Base-by-base conservation (phyloP, 2,113 vertebrate genomes). In the Tilapia sparmanii region DNA sequence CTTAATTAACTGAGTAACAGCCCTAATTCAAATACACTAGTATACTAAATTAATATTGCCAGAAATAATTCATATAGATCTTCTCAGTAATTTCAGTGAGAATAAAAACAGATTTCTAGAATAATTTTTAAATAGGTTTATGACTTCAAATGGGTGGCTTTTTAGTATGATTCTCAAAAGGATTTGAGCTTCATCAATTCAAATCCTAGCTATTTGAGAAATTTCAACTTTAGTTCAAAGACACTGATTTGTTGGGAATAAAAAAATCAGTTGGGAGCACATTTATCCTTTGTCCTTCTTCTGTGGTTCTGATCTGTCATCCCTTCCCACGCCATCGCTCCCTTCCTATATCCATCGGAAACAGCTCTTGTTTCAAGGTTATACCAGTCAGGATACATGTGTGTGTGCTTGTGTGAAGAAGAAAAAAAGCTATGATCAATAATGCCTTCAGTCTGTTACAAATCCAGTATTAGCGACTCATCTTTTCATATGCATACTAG, bases 311-410 rank as follows among this genome's bases (percentile, higher is more conserved):
- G 54, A 89, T 59, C 59, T 81, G 61, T 91, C 68, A 78, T 82
- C 55, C 26, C 13, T 81, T 81, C 84, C 55, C 83, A 86, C 31
- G 33, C 80, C 79, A 13, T 76, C 53, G 47, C 83, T 63, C 6
- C 13, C 80, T 88, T 93, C 87, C 89, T 94, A 83, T 81, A 85
- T 85, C 83, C 63, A 92, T 92, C 33, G 88, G 88, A 94, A 93
- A 90, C 45, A 16, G 86, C 90, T 95, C 92, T 83, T 81, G 87
- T 95, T 96, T 95, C 95, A 95, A 94, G 94, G 95, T 95, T 96
- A 93, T 45, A 85, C 12, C 53, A 90, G 82, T 90, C 85, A 94
- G 71, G 80, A 54, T 12, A 10, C 63, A 1, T 45, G 29, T 63
- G 59, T 88, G 85, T 83, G 57, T 53, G 76, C 47, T 61, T 26